Conservation (phyloP, 53 echinoderm and acorn worm species). For the Apostichopus leukothele region DNA sequence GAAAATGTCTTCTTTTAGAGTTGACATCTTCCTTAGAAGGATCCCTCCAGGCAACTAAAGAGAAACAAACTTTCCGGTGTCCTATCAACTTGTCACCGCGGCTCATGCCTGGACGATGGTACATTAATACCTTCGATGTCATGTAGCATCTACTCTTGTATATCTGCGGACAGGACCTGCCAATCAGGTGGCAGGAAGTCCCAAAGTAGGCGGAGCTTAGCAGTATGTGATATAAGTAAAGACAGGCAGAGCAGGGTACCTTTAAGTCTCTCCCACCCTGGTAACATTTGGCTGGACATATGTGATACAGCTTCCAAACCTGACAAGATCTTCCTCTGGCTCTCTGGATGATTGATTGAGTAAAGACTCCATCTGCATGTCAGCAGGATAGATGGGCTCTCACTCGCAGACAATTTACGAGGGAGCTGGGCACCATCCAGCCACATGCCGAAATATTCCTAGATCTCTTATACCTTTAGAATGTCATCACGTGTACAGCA, state of each 20-base stretch:
- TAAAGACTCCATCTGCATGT: neutral
- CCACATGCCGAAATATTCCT: neutral
- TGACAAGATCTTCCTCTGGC: neutral
- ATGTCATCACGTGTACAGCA: neutral
- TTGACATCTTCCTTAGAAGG: neutral
- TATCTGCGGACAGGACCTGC: conserved; percentile 3
- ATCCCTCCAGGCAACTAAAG: neutral
- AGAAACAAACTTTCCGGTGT: neutral
- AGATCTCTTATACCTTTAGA: neutral
- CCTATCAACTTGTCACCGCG: conserved; percentile 14
- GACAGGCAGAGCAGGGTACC: neutral
- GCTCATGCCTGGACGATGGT: neutral
- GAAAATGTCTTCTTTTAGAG: conserved; percentile 5
- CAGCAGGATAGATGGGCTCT: conserved; percentile 4
- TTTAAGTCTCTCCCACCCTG: neutral
- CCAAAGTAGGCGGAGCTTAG: conserved; percentile 23
- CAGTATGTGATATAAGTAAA: neutral
- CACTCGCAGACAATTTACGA: neutral
- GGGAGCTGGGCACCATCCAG: neutral
- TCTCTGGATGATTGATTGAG: neutral
- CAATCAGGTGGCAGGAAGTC: neutral
- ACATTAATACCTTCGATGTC: conserved; percentile 5
- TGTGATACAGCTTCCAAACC: neutral
- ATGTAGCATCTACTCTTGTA: neutral
- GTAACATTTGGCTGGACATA: conserved; percentile 11